Percentiles rank a stretch among this genome's conserved stretches.
These are phyloP conservation scores for Hystrix brachyura DNA, from an alignment of 2,113 vertebrate species.

Conservation along the genomic window DNA sequence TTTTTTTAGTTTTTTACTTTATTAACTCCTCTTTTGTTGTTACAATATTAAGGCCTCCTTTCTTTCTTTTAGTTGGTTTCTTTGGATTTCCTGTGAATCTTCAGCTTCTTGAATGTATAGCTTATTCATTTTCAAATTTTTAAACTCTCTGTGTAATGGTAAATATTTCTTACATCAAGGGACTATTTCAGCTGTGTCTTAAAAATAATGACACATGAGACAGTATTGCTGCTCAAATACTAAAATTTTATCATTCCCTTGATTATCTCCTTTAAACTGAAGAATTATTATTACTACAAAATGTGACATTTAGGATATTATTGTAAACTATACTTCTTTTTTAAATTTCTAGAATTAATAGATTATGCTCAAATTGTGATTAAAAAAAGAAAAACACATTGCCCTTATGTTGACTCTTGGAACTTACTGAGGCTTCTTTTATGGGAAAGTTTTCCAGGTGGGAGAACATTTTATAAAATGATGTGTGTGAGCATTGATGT, in stretches of 20 bases:
- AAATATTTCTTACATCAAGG: neutral
- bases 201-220: neutral
- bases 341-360: neutral
- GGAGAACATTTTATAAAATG: neutral
- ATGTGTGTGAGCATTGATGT: neutral
- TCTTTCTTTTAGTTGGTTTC: neutral
- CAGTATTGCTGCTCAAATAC: neutral
- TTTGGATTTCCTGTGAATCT: neutral
- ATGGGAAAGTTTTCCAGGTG: neutral
- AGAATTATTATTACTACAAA: neutral
- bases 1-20: neutral
- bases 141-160: neutral
- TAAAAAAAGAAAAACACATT: neutral
- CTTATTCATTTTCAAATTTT: neutral
- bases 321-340: neutral
- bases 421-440: neutral
- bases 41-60: neutral
- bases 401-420: neutral
- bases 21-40: neutral
- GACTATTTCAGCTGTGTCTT: neutral
- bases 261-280: neutral
- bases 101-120: neutral
- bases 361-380: neutral
- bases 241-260: neutral
- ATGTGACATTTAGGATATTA: neutral